These are phyloP conservation scores for Brachionus angularis DNA, from an alignment of 1,140 invertebrate species.

Conservation along the genomic window DNA sequence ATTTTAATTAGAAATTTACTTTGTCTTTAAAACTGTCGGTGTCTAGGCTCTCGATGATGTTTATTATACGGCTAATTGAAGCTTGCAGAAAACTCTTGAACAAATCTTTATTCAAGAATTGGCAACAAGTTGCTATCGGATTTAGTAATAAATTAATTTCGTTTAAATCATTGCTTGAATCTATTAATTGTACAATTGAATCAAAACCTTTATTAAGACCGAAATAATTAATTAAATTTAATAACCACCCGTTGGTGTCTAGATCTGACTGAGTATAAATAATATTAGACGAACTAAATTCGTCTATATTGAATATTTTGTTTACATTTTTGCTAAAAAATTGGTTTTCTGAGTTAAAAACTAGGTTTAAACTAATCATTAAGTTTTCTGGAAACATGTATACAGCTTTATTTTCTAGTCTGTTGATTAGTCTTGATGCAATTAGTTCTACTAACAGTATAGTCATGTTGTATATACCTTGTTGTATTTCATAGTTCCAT, in stretches of 20 bases:
- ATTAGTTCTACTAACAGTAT: slow-evolving; percentile 60
- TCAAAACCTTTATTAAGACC: slow-evolving; percentile 59
- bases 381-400: slow-evolving; percentile 51
- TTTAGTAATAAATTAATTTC: slow-evolving; percentile 56
- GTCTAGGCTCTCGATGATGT: slow-evolving; percentile 56
- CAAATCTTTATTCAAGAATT: slow-evolving; percentile 55
- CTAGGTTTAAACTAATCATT: slow-evolving; percentile 54
- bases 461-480: slow-evolving; percentile 61
- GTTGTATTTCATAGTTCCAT: slow-evolving; percentile 62
- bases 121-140: slow-evolving; percentile 57
- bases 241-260: slow-evolving; percentile 61
- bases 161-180: slow-evolving; percentile 54
- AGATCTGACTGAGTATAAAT: too few species aligned
- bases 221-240: slow-evolving; percentile 59
- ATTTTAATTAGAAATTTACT: slow-evolving; percentile 48
- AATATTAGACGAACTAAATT: too few species aligned
- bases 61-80: slow-evolving; percentile 56
- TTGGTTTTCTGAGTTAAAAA: slow-evolving; percentile 58
- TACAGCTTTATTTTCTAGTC: slow-evolving; percentile 47
- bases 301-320: too few species aligned
- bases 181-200: slow-evolving; percentile 53
- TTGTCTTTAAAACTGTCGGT: slow-evolving; percentile 61
- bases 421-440: slow-evolving; percentile 51
- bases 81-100: slow-evolving; percentile 52
- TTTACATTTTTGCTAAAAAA: slow-evolving; percentile 56